Conservation (phyloP, 2,888 invertebrate genomes). For the Physocephala rufipes region DNA sequence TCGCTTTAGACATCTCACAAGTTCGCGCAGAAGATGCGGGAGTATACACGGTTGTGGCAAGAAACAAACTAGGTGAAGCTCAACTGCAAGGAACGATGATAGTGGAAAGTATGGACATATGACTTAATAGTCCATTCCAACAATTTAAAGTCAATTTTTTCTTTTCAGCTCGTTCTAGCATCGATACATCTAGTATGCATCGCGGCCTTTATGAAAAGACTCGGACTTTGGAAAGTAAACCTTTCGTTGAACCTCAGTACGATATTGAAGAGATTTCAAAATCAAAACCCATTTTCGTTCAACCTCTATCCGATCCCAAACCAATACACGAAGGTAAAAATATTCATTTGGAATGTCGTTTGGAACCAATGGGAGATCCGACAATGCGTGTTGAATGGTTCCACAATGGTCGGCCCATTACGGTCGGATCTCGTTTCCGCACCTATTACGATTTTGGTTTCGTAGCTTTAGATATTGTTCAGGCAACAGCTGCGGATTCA, state of each 20-base stretch:
- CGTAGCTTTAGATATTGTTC: conserved; percentile 94
- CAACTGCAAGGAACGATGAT: conserved; percentile 84
- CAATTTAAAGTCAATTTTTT: conserved; percentile 14
- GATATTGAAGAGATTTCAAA: conserved; percentile 92
- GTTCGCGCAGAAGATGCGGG: conserved; percentile 94
- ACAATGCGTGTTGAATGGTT: conserved; percentile 97
- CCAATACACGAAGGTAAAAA: conserved; percentile 88
- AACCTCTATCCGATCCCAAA: conserved; percentile 86
- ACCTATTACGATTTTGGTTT: conserved; percentile 98
- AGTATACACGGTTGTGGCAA: conserved; percentile 90
- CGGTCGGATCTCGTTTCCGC: conserved; percentile 90
- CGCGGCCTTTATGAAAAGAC: conserved; percentile 87
- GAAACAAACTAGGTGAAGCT: conserved; percentile 90
- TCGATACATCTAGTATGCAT: conserved; percentile 92
- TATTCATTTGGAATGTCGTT: conserved; percentile 88
- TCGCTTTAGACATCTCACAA: conserved; percentile 92
- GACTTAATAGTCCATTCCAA: background rate
- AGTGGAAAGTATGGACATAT: conserved; percentile 82
- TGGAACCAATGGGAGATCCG: conserved; percentile 96
- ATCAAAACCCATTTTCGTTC: conserved; percentile 93
- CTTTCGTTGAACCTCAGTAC: conserved; percentile 87
- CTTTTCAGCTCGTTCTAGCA: conserved; percentile 80
- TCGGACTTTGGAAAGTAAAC: conserved; percentile 83
- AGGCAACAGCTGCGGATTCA: conserved; percentile 91
- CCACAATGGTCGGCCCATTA: conserved; percentile 89